Percentiles rank a stretch among this genome's conserved stretches.
Evolutionary conservation across 2,113 vertebrate genomes (phyloP).

Genomic region (Crotophaga sulcirostris): DNA sequence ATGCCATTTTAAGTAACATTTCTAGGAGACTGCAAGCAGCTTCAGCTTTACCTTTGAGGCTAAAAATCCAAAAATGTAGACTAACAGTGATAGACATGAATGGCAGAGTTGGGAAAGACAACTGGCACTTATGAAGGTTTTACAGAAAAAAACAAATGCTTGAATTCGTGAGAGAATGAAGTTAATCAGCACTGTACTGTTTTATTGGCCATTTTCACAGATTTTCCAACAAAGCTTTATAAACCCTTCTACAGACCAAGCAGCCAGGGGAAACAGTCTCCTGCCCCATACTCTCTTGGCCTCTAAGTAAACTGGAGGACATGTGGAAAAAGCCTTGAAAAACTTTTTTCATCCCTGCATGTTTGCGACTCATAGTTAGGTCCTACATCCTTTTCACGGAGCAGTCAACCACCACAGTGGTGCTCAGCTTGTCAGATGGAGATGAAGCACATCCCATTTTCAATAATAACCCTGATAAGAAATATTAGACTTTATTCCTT

Average conservation of each 20-base stretch:
- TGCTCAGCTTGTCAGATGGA: neutral
- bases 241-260: neutral
- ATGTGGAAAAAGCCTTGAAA: neutral
- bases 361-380: neutral
- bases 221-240: neutral
- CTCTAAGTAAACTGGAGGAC: neutral
- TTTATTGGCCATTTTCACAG: neutral
- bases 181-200: neutral
- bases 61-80: neutral
- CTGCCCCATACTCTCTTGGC: neutral
- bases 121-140: neutral
- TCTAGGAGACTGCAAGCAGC: neutral
- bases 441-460: neutral
- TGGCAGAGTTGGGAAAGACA: neutral
- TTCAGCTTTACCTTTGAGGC: neutral
- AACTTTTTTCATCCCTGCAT: neutral
- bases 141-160: neutral
- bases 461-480: neutral
- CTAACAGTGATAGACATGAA: neutral
- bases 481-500: neutral
- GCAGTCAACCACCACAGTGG: neutral
- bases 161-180: neutral
- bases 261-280: neutral
- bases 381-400: neutral
- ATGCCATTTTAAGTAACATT: neutral